These are phyloP conservation scores for Acanthornis magna DNA, from an alignment of 2,797 vertebrate genomes.

Conservation along the genomic window DNA sequence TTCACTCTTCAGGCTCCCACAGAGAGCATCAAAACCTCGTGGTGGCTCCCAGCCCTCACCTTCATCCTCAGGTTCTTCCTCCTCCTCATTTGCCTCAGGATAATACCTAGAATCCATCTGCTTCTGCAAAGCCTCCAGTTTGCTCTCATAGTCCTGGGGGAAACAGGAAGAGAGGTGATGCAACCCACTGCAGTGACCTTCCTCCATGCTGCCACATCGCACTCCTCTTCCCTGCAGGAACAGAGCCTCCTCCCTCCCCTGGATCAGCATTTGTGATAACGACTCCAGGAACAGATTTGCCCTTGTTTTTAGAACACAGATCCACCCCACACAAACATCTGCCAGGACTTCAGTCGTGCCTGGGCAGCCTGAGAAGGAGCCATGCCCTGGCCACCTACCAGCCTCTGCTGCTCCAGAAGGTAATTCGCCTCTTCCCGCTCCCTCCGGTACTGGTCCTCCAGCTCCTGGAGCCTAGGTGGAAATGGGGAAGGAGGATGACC, in stretches of 20 bases:
- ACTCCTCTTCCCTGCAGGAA: neutral
- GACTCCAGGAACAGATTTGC: neutral
- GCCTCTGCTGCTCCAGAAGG: constrained; percentile 94
- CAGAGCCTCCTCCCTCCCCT: neutral
- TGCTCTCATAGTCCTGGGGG: constrained; percentile 94
- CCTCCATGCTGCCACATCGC: neutral
- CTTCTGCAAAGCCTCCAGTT: constrained; percentile 93
- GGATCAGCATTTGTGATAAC: rapidly evolving
- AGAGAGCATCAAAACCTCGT: neutral
- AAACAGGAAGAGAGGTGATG: neutral
- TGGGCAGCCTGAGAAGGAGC: neutral
- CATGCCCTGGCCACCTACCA: constrained; percentile 78
- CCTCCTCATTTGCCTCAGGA: constrained; percentile 87
- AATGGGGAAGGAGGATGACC: neutral
- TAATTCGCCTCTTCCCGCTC: constrained; percentile 95
- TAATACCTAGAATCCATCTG: constrained; percentile 93
- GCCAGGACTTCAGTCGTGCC: neutral
- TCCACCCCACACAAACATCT: neutral
- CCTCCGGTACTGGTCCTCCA: constrained; percentile 94
- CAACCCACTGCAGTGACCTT: neutral
- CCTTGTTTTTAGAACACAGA: neutral
- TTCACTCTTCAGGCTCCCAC: neutral
- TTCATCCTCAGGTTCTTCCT: constrained; percentile 93
- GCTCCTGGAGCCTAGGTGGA: constrained; percentile 87
- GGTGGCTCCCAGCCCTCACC: constrained; percentile 70